These are phyloP conservation scores for Hydrolagus affinis DNA, from an alignment of 2,113 vertebrate genomes.

Conservation along the genomic window DNA sequence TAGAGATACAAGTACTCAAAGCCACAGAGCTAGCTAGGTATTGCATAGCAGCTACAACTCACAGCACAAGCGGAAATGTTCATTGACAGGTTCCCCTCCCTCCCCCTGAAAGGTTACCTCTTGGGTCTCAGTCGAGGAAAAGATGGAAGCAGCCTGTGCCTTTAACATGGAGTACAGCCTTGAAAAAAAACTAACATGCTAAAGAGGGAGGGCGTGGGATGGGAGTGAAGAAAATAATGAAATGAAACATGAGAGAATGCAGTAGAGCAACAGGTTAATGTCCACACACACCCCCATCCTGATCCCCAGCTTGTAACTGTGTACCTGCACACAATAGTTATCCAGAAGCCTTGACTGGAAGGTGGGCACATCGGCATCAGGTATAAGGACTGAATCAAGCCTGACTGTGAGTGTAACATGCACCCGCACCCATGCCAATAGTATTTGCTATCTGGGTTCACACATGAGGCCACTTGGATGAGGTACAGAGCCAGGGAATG, in stretches of 20 bases:
- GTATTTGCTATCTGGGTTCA: not conserved
- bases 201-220: constrained; percentile 42
- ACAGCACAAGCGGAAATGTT: constrained; percentile 34
- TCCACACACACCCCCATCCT: no score
- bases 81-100: constrained; percentile 25
- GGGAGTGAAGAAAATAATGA: constrained; percentile 35
- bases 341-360: no score
- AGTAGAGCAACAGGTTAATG: not conserved
- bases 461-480: not conserved
- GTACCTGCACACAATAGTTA: not conserved
- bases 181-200: constrained; percentile 68
- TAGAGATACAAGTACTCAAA: not conserved
- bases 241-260: not conserved
- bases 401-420: no score
- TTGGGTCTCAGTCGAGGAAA: constrained; percentile 46
- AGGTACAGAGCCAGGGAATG: no score
- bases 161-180: constrained; percentile 66
- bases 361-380: no score
- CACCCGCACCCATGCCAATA: not conserved
- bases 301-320: no score
- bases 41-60: not conserved
- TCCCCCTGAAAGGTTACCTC: constrained; percentile 58
- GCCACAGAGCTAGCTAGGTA: constrained; percentile 4
- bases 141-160: constrained; percentile 58
- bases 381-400: no score